phyloP scores from a whole-genome alignment of 2,888 invertebrate genomes.

The Nomada lathburiana region DNA sequence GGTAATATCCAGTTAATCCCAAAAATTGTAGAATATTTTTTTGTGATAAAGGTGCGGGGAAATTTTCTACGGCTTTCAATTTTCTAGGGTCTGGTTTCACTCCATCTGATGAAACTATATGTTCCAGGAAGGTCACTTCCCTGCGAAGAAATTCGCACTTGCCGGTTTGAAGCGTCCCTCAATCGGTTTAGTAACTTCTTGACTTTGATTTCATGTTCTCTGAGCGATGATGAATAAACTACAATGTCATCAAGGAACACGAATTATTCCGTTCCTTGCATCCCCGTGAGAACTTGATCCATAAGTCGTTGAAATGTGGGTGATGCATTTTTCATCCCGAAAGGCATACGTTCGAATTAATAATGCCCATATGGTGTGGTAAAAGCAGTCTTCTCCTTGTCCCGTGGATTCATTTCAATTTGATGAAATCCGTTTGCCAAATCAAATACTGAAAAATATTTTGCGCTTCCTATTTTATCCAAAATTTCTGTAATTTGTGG shows the following conservation, averaged over 20 bases:
- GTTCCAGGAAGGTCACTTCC: constrained; percentile 3
- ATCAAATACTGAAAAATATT: constrained; percentile 1
- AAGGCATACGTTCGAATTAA: not conserved
- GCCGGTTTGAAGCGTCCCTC: not conserved
- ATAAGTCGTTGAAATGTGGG: not conserved
- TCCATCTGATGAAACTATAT: not conserved
- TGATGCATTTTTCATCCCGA: not conserved
- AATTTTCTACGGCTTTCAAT: not conserved
- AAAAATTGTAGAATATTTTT: too few species aligned
- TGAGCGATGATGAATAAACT: not conserved
- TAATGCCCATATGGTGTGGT: not conserved
- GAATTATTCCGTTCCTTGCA: not conserved
- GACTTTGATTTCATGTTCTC: constrained; percentile 10
- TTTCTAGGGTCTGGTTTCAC: not conserved
- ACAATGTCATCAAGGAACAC: not conserved
- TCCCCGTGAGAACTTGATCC: not conserved
- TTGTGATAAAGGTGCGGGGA: not conserved
- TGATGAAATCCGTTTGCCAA: constrained; percentile 5
- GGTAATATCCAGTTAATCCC: too few species aligned
- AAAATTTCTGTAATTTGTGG: not conserved
- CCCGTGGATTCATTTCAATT: not conserved
- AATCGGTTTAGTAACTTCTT: not conserved
- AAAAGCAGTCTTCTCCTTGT: not conserved
- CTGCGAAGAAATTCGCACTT: constrained; percentile 19
- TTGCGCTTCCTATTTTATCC: constrained; percentile 1